phyloP scores from a whole-genome alignment of 2,797 vertebrate genomes.

The Caiman crocodilus region DNA sequence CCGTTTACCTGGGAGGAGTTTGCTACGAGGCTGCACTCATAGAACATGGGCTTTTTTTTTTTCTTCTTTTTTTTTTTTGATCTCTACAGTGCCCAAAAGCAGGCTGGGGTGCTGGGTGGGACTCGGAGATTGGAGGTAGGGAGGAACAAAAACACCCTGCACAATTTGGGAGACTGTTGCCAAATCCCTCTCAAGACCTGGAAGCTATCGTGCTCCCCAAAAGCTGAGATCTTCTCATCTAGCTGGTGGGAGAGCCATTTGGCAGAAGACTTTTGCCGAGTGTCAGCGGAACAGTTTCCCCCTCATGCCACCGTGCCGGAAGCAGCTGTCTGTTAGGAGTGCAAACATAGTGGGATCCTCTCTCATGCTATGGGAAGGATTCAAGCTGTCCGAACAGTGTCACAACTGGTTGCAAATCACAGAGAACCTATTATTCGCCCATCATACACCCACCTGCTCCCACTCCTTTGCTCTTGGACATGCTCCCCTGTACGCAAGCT shows the following conservation, averaged over 20 bases:
- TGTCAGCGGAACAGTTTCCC: neutral
- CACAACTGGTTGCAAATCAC: neutral
- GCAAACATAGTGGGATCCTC: neutral
- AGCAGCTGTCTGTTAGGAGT: neutral
- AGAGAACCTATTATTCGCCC: neutral
- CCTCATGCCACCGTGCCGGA: neutral
- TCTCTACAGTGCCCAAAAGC: neutral
- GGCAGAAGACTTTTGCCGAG: neutral
- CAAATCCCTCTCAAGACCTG: neutral
- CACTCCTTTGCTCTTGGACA: neutral
- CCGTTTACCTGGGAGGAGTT: neutral
- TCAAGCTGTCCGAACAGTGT: slow-evolving; percentile 9
- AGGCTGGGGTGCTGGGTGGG: neutral
- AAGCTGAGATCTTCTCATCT: neutral
- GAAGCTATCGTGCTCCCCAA: neutral
- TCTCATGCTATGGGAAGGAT: neutral
- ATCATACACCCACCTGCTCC: neutral
- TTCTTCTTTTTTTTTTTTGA: neutral
- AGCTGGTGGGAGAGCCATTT: neutral
- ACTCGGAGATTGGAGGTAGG: neutral
- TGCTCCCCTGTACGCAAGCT: neutral
- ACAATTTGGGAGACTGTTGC: neutral
- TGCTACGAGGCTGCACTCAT: neutral
- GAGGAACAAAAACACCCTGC: neutral
- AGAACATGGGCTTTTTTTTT: neutral